A percentile compares a stretch with the other conserved stretches of the same genome.
phyloP scores from a whole-genome alignment of 1,140 invertebrate genomes.

The Heliconius himera region DNA sequence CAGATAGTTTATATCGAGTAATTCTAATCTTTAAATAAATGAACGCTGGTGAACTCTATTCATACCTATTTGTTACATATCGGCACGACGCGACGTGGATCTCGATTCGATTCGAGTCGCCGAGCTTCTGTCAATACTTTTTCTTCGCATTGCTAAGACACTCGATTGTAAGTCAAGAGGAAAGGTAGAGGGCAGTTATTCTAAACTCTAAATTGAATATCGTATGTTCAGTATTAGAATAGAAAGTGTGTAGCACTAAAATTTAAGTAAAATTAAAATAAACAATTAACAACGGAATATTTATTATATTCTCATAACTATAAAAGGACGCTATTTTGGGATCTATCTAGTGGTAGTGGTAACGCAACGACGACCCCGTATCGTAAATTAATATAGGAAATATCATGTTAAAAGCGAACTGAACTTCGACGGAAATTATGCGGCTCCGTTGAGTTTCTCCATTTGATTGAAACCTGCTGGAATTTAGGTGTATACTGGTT shows the following conservation, averaged over 20 bases:
- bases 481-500: too few species aligned
- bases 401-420: background rate
- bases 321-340: too few species aligned
- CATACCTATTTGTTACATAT: slow-evolving; percentile 17
- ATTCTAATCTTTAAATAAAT: too few species aligned
- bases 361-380: background rate
- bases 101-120: slow-evolving; percentile 21
- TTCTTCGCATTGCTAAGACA: slow-evolving; percentile 40
- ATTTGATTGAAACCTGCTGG: background rate
- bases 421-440: background rate
- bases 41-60: too few species aligned
- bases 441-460: background rate
- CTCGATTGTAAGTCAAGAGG: slow-evolving; percentile 28
- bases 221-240: too few species aligned
- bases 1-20: too few species aligned
- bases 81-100: slow-evolving; percentile 18
- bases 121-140: slow-evolving; percentile 13
- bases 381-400: background rate
- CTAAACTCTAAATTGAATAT: too few species aligned
- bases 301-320: too few species aligned
- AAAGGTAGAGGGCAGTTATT: background rate
- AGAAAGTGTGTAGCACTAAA: too few species aligned
- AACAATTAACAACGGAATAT: too few species aligned
- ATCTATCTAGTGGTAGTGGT: too few species aligned
- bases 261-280: too few species aligned